A percentile compares a stretch with the other conserved stretches of the same genome.
Conservation (phyloP, 2,113 vertebrate genomes). For the Nestor notabilis region DNA sequence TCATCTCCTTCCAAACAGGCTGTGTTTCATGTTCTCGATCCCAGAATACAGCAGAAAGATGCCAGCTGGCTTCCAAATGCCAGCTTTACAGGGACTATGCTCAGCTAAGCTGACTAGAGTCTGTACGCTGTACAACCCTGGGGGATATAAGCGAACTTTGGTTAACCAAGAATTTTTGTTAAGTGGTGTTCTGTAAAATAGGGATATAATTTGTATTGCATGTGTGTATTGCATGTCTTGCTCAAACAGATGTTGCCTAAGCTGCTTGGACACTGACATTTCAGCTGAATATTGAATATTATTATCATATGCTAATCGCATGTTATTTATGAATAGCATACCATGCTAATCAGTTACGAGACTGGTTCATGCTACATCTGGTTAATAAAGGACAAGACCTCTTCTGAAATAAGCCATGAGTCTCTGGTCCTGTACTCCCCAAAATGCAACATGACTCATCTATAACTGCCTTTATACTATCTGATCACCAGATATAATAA, state of each 20-base stretch:
- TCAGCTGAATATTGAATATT: neutral
- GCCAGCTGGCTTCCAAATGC: constrained; percentile 58
- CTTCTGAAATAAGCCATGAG: neutral
- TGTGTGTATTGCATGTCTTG: neutral
- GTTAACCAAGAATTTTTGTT: constrained; percentile 33
- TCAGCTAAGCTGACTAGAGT: constrained; percentile 14
- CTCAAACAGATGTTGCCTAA: constrained; percentile 23
- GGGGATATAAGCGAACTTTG: constrained; percentile 12
- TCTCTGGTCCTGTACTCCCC: neutral
- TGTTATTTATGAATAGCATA: neutral
- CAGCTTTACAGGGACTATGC: constrained; percentile 25
- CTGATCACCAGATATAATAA: neutral
- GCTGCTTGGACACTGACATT: constrained; percentile 22
- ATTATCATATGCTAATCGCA: constrained; percentile 30
- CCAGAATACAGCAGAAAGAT: constrained; percentile 28
- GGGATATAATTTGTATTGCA: neutral
- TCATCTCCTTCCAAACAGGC: constrained; percentile 24
- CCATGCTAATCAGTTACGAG: neutral
- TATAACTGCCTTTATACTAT: neutral
- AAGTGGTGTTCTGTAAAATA: neutral
- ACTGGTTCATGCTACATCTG: neutral
- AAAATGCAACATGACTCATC: neutral
- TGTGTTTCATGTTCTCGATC: neutral
- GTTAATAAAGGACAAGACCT: neutral
- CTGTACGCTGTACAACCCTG: neutral